Percentiles rank a stretch among this genome's conserved stretches.
Evolutionary conservation across 2,113 vertebrate genomes (phyloP).

Genomic region (Ciconia boyciana): DNA sequence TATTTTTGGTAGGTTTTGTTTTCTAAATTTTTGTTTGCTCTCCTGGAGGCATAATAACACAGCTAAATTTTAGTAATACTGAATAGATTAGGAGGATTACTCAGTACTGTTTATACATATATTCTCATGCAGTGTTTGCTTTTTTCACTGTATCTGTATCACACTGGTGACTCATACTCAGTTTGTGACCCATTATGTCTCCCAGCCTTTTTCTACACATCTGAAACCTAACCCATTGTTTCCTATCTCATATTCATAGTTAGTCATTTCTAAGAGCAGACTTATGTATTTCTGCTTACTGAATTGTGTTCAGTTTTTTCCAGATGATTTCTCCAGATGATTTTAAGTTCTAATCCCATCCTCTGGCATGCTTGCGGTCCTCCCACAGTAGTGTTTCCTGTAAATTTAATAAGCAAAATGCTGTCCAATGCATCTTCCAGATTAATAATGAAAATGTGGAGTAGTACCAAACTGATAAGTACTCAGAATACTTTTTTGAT

Average conservation of each 20-base stretch:
- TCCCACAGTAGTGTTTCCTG: background rate
- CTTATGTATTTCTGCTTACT: background rate
- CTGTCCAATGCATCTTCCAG: background rate
- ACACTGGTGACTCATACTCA: background rate
- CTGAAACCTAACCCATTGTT: background rate
- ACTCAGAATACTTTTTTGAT: background rate
- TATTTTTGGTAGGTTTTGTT: background rate
- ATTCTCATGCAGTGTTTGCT: background rate
- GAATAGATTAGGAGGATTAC: background rate
- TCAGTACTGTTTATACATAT: background rate
- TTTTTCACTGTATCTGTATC: background rate
- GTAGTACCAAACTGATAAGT: background rate
- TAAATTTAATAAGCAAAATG: constrained; percentile 7
- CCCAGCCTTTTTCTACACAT: background rate
- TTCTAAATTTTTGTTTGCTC: background rate
- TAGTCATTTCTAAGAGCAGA: background rate
- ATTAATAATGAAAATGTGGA: background rate
- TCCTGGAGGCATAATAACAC: background rate
- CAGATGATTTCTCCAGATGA: background rate
- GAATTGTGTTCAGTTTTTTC: background rate
- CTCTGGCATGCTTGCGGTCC: background rate
- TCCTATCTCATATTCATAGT: background rate
- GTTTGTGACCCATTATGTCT: background rate
- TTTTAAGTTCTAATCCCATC: background rate
- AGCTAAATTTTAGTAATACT: background rate